Evolutionary conservation across 2,888 invertebrate genomes (phyloP).

Genomic region (Diabrotica balteata): DNA sequence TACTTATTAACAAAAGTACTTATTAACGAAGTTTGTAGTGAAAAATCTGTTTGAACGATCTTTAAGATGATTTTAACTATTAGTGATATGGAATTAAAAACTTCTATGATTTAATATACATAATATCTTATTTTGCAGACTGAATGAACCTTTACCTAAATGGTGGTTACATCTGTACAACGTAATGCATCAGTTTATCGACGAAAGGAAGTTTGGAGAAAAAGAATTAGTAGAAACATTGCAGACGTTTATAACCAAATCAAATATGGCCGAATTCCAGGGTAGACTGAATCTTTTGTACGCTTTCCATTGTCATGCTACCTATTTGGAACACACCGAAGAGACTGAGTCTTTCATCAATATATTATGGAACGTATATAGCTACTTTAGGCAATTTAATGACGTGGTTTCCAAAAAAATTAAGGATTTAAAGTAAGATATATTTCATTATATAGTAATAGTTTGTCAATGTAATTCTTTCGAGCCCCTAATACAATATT

Average conservation of each 20-base stretch:
- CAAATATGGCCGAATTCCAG: constrained; percentile 84
- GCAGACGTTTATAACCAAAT: constrained; percentile 82
- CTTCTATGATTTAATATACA: no score
- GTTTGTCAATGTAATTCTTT: neutral
- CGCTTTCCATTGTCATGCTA: constrained; percentile 81
- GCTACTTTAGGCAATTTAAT: constrained; percentile 84
- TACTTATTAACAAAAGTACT: no score
- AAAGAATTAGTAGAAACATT: constrained; percentile 67
- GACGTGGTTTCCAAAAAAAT: constrained; percentile 71
- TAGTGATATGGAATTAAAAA: no score
- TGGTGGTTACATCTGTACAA: constrained; percentile 93
- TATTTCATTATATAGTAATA: constrained; percentile 1
- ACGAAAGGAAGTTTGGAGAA: constrained; percentile 50
- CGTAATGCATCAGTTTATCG: constrained; percentile 70
- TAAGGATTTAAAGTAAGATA: constrained; percentile 61
- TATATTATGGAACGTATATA: constrained; percentile 81
- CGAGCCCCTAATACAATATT: no score
- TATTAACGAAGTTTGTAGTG: no score
- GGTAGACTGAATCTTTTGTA: constrained; percentile 79
- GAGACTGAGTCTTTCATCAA: constrained; percentile 66
- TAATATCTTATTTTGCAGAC: constrained; percentile 57
- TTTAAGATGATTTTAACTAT: no score
- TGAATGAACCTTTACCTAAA: constrained; percentile 74
- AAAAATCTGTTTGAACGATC: no score
- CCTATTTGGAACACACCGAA: constrained; percentile 61